phyloP scores from a whole-genome alignment of 2,797 vertebrate genomes.

The Onychomys torridus region DNA sequence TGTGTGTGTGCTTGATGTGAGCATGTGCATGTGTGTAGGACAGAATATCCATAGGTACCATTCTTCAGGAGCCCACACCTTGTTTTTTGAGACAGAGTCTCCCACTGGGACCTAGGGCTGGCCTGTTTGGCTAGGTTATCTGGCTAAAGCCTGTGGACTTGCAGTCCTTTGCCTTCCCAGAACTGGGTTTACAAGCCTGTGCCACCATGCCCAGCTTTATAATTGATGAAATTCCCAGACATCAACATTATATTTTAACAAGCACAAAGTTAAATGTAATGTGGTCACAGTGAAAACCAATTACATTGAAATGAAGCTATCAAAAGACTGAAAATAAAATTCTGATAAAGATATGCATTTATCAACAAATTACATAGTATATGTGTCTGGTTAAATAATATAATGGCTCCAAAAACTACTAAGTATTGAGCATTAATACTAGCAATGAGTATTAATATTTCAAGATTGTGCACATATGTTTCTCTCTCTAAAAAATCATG shows the following conservation, averaged over 20 bases:
- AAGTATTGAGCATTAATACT: background rate
- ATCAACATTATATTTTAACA: constrained; percentile 3
- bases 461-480: background rate
- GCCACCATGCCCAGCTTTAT: background rate
- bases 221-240: background rate
- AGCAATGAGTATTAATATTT: background rate
- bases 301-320: background rate
- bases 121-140: background rate
- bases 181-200: background rate
- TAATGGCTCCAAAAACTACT: background rate
- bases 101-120: background rate
- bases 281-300: background rate
- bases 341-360: constrained; percentile 21
- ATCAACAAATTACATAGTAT: constrained; percentile 8
- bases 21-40: background rate
- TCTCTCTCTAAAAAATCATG: background rate
- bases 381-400: background rate
- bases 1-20: background rate
- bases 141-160: background rate
- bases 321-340: constrained; percentile 53
- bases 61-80: background rate
- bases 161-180: background rate
- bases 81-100: background rate
- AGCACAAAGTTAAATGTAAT: constrained; percentile 25
- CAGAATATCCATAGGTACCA: background rate